Evolutionary conservation across 1,140 invertebrate species (phyloP).

Genomic region (Caerostris darwini): DNA sequence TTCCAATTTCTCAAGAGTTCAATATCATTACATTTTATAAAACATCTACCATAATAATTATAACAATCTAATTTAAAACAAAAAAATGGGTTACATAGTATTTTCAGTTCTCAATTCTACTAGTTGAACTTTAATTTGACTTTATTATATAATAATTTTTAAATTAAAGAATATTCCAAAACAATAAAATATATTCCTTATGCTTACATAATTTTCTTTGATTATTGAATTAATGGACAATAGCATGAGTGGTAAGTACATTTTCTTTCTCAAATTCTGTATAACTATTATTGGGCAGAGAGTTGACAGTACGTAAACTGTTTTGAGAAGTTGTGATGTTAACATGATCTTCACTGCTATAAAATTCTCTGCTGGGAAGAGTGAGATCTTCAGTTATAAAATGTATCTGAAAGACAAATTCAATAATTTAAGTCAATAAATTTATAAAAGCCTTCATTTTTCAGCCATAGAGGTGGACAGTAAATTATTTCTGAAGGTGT

Average conservation of each 20-base stretch:
- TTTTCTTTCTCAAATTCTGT: slow-evolving; percentile 48
- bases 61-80: no score
- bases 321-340: slow-evolving; percentile 62
- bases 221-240: slow-evolving; percentile 61
- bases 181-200: no score
- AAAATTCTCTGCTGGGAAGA: slow-evolving; percentile 61
- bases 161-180: no score
- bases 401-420: slow-evolving; percentile 66
- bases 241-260: slow-evolving; percentile 68
- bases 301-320: slow-evolving; percentile 58
- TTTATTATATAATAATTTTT: no score
- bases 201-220: no score
- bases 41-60: background rate
- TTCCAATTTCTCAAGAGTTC: no score
- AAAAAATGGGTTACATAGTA: no score
- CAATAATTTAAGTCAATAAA: background rate
- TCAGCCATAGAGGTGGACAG: background rate
- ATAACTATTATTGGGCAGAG: slow-evolving; percentile 55
- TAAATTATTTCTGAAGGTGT: background rate
- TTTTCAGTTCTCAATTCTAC: no score
- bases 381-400: slow-evolving; percentile 73
- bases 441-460: background rate
- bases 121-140: no score
- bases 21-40: background rate
- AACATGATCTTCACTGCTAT: slow-evolving; percentile 69